Evolutionary conservation across 2,113 vertebrate genomes (phyloP).

Genomic region (Pontoporia blainvillei): DNA sequence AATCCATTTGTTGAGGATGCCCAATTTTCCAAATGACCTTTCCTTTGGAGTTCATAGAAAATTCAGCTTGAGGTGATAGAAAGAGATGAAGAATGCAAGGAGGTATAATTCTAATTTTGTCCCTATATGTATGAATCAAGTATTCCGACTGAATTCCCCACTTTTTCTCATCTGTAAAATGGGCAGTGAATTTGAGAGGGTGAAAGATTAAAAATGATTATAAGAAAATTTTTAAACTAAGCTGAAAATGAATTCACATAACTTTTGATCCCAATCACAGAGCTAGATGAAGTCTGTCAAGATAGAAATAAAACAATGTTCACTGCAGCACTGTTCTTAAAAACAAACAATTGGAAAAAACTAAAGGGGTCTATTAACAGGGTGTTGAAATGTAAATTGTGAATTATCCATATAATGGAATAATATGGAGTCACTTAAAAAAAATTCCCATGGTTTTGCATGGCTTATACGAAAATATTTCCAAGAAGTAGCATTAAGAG

Average conservation of each 20-base stretch:
- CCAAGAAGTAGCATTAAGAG: not conserved
- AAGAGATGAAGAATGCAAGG: not conserved
- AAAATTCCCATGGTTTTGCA: not conserved
- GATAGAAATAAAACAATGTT: not conserved
- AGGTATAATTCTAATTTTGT: not conserved
- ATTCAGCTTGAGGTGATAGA: not conserved
- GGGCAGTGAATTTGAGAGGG: not conserved
- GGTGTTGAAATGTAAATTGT: not conserved
- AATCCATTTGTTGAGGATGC: slow-evolving; percentile 50
- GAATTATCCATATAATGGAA: too few relatives aligned
- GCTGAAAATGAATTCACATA: not conserved
- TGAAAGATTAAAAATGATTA: not conserved
- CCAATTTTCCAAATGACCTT: slow-evolving; percentile 47
- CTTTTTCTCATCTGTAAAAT: slow-evolving; percentile 15
- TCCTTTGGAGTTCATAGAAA: slow-evolving; percentile 39
- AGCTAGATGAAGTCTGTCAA: not conserved
- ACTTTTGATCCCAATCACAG: not conserved
- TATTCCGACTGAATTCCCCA: not conserved
- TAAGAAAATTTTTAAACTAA: not conserved
- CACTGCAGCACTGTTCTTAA: too few relatives aligned
- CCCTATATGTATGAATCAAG: not conserved
- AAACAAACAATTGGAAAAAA: not conserved
- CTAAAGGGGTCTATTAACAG: not conserved
- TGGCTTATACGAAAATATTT: not conserved
- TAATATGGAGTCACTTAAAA: not conserved